Conservation (phyloP, 2,113 vertebrate species). For the Myrmophylax atrothorax region DNA sequence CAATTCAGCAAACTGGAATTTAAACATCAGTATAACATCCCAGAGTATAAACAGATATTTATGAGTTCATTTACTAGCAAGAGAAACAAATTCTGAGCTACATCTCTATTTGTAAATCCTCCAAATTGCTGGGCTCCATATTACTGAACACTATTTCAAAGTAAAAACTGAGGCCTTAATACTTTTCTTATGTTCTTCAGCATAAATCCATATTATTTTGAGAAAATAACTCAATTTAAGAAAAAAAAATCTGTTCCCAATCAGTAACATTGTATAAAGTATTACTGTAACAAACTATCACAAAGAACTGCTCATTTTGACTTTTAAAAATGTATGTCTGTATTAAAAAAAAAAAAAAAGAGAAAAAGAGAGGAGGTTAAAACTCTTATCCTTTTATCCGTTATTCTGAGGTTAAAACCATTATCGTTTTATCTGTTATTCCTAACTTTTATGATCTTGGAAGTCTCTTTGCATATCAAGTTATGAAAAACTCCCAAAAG, state of each 20-base stretch:
- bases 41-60: neutral
- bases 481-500: neutral
- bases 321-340: neutral
- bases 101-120: neutral
- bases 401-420: neutral
- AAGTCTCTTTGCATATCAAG: neutral
- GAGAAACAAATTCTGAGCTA: neutral
- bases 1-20: neutral
- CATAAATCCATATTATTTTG: neutral
- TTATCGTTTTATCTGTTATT: neutral
- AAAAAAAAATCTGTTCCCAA: neutral
- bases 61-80: neutral
- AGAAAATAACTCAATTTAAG: neutral
- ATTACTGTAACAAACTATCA: neutral
- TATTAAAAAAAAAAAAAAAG: neutral
- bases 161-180: neutral
- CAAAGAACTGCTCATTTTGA: neutral
- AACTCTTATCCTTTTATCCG: neutral
- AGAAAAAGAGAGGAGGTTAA: neutral
- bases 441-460: neutral
- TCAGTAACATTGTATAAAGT: neutral
- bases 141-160: neutral
- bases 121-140: neutral
- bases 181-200: neutral
- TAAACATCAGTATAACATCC: neutral